Conservation (phyloP, 64 coral and sea anemone genomes). For the Trachythela sp. region DNA sequence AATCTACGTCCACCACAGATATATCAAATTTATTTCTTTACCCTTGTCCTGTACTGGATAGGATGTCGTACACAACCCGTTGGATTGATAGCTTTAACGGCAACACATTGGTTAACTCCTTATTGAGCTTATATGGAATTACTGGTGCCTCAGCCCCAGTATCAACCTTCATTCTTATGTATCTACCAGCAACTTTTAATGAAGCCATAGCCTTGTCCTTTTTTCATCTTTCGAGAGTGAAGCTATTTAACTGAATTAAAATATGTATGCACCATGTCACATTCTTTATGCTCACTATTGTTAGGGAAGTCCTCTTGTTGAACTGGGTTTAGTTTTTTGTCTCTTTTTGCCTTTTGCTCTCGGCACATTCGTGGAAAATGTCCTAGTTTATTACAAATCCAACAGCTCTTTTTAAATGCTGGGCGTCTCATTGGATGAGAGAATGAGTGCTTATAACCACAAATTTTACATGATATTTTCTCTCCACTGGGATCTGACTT, state of each 20-base stretch:
- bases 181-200: background rate
- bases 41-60: background rate
- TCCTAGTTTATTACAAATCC: constrained; percentile 49
- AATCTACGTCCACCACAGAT: background rate
- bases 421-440: constrained; percentile 38
- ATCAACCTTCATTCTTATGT: constrained; percentile 47
- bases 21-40: background rate
- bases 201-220: constrained; percentile 31
- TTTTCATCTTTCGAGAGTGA: constrained; percentile 5
- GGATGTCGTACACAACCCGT: background rate
- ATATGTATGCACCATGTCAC: constrained; percentile 35
- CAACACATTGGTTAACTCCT: constrained; percentile 5
- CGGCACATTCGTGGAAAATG: constrained; percentile 43
- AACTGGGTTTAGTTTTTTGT: background rate
- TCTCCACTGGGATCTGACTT: background rate
- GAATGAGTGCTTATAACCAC: constrained; percentile 31
- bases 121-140: constrained; percentile 29
- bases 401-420: constrained; percentile 26
- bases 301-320: background rate
- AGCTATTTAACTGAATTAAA: constrained; percentile 53
- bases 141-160: constrained; percentile 51
- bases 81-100: background rate
- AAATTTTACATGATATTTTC: constrained; percentile 8
- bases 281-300: background rate
- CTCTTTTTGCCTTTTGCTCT: background rate